Conservation (phyloP, 1,140 invertebrate genomes). For the Bombus waltoni region DNA sequence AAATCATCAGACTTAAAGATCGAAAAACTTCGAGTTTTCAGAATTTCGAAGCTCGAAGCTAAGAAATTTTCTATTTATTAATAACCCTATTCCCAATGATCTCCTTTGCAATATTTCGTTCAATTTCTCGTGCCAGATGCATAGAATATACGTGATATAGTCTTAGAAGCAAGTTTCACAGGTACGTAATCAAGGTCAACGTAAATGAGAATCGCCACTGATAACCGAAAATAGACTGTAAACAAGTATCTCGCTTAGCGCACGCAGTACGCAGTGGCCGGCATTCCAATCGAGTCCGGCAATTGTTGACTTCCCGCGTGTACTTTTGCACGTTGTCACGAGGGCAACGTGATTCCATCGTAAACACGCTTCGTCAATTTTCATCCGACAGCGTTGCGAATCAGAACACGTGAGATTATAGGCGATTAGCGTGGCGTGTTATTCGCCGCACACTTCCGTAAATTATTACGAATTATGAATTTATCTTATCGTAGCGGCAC, state of each 20-base stretch:
- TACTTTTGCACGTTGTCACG: not conserved
- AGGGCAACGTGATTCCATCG: constrained; percentile 30
- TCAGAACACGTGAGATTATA: constrained; percentile 30
- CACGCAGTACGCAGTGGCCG: not conserved
- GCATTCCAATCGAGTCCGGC: not conserved
- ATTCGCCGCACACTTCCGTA: not conserved
- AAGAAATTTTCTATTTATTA: no score
- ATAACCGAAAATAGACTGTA: not conserved
- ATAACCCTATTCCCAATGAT: no score
- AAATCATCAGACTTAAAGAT: no score
- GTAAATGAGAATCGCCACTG: not conserved
- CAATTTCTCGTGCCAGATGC: no score
- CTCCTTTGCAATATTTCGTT: no score
- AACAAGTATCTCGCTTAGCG: not conserved
- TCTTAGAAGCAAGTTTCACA: not conserved
- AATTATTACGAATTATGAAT: not conserved
- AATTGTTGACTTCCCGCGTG: constrained; percentile 11
- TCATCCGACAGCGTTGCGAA: not conserved
- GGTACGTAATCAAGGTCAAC: not conserved
- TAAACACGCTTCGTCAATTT: constrained; percentile 37
- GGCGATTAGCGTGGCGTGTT: no score
- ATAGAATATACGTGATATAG: not conserved
- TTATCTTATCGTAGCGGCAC: constrained; percentile 8
- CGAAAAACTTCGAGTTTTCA: not conserved
- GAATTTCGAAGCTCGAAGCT: not conserved